A percentile compares a stretch with the other conserved stretches of the same genome.
These are phyloP conservation scores for Esox masquinongy DNA, from an alignment of 2,797 vertebrate species.

Conservation along the genomic window DNA sequence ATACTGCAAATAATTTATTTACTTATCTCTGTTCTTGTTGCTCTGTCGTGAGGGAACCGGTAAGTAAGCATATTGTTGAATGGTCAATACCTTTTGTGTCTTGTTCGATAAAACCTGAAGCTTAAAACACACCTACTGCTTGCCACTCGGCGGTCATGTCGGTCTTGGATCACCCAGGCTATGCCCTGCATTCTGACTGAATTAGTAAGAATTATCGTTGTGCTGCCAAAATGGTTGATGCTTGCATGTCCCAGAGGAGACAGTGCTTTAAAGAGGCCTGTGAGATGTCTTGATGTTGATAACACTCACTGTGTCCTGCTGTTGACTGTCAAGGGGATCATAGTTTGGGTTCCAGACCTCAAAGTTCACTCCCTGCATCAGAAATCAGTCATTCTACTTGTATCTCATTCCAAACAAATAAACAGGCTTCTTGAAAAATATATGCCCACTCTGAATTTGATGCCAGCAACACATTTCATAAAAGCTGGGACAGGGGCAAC, in stretches of 20 bases:
- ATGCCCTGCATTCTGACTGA: slow-evolving; percentile 40
- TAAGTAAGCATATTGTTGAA: too few relatives aligned
- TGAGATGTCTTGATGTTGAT: neutral
- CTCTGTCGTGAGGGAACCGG: too few relatives aligned
- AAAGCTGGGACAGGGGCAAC: too few relatives aligned
- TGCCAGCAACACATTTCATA: too few relatives aligned
- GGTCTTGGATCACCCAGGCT: slow-evolving; percentile 42
- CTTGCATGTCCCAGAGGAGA: neutral
- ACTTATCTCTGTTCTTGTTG: too few relatives aligned
- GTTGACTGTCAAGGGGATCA: slow-evolving; percentile 27
- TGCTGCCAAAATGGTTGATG: slow-evolving; percentile 33
- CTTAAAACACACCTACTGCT: slow-evolving; percentile 1
- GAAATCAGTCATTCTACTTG: neutral
- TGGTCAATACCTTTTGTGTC: too few relatives aligned
- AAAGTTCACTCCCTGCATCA: slow-evolving; percentile 42
- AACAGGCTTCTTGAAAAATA: too few relatives aligned
- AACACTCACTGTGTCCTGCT: slow-evolving; percentile 32
- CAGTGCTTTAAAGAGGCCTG: neutral
- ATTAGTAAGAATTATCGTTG: slow-evolving; percentile 41
- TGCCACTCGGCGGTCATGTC: slow-evolving; percentile 27
- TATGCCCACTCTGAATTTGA: too few relatives aligned
- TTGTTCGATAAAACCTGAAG: too few relatives aligned
- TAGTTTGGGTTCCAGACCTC: slow-evolving; percentile 45
- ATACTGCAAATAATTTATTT: too few relatives aligned
- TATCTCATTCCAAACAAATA: too few relatives aligned